These are phyloP conservation scores for Hydrophis major DNA, from an alignment of 2,797 vertebrate species.

Conservation along the genomic window DNA sequence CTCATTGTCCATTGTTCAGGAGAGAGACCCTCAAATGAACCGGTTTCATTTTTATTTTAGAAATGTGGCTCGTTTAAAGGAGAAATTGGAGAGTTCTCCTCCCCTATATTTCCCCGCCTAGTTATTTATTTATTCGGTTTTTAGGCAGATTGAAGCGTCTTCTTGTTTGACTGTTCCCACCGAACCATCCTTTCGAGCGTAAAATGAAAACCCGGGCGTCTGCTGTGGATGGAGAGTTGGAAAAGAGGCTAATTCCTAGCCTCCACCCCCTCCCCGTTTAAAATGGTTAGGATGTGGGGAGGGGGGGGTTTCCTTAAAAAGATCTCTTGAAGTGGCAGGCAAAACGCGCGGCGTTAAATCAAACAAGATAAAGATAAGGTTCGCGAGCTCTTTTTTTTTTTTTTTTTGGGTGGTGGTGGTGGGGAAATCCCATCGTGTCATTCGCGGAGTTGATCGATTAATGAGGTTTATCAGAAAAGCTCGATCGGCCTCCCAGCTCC, in stretches of 20 bases:
- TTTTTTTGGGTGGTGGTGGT: too few relatives aligned
- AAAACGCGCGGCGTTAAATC: not conserved
- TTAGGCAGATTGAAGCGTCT: not conserved
- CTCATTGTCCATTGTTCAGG: not conserved
- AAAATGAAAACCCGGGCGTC: not conserved
- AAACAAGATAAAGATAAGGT: not conserved
- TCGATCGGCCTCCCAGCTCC: too few relatives aligned
- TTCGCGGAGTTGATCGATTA: not conserved
- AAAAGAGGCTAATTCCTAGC: not conserved
- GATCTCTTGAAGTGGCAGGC: not conserved
- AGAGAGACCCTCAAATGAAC: not conserved
- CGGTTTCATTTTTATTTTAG: not conserved
- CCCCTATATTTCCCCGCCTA: too few relatives aligned
- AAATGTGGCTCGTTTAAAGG: not conserved
- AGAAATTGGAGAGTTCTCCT: not conserved
- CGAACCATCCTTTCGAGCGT: not conserved
- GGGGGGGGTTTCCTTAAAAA: not conserved
- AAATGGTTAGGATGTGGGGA: not conserved
- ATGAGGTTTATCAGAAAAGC: not conserved
- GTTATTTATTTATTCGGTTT: not conserved
- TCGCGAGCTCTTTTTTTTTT: not conserved
- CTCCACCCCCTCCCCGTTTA: not conserved
- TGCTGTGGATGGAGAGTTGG: not conserved
- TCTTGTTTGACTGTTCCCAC: not conserved
- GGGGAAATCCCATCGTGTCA: not conserved